Evolutionary conservation across 2,797 vertebrate genomes (phyloP), one percentile per base, ranked within the genome.

Genomic region (Liparis tanakae): DNA sequence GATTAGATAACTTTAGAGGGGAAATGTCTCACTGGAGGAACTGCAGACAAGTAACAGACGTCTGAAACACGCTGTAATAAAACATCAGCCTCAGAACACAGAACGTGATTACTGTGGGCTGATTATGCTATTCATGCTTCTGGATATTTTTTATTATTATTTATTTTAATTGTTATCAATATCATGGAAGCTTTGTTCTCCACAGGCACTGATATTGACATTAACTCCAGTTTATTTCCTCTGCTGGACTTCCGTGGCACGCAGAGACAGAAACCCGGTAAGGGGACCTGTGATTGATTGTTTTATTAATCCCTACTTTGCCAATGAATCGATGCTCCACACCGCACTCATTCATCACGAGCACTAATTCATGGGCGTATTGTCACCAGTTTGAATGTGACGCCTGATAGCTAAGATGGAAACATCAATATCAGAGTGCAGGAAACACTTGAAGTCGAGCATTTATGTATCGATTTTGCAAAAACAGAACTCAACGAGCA

Each of bases 281-380:
- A 18, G 14, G 50, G 46, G 36, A 18, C 12, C 36, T 62, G 56
- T 8, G 76, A 74, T 69, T 50, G 22, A 74, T 84, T 61, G 33
- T 43, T 39, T 70, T 53, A 64, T 72, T 72, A 73, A 78, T 17
- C 37, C 53, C 48, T 63, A 36, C 10, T 22, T 66, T 30, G 51
- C n/a, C 56, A 76, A 64, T 34, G 67, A 75, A 61, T 70, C 76
- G 62, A 61, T 83, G 18, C 6, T 8, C 39, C 22, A 46, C 25
- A 68, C 1, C 20, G 18, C 50, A 59, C 17, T 33, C 46, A 79
- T 79, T 55, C 51, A 85, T 83, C 79, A 76, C 51, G 43, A 18
- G 46, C 22, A 41, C 53, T 51, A 55, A 79, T 74, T 70, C 60
- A 53, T 37, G 7, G 7, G 55, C 69, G 51, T 48, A 37, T 10